Percentiles rank a stretch among this genome's conserved stretches.
Conservation (phyloP, 2,113 vertebrate genomes). For the Penelope pileata region DNA sequence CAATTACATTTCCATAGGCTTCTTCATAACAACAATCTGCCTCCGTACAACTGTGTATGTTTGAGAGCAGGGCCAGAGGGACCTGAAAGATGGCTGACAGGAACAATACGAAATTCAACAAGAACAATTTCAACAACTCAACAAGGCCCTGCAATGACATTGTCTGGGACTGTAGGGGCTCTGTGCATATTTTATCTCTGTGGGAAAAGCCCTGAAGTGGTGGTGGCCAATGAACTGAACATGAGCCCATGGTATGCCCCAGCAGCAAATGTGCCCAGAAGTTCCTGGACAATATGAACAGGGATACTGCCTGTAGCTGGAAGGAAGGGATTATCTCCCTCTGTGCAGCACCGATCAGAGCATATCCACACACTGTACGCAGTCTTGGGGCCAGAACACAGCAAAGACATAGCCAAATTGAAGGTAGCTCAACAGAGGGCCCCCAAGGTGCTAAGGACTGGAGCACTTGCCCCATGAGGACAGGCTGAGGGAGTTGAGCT, state of each 20-base stretch:
- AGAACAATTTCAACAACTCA: neutral
- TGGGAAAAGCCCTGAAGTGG: rapidly evolving
- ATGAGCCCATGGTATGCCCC: rapidly evolving
- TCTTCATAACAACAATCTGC: neutral
- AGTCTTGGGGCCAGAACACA: neutral
- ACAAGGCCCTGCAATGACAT: rapidly evolving
- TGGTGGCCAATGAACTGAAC: neutral
- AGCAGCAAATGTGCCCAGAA: neutral
- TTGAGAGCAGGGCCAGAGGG: neutral
- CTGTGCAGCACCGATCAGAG: neutral
- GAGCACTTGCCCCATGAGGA: neutral
- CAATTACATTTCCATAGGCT: neutral
- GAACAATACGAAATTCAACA: neutral
- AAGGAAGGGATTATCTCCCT: neutral
- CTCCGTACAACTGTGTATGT: neutral
- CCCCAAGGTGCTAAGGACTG: rapidly evolving
- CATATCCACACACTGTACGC: rapidly evolving
- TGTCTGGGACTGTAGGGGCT: neutral
- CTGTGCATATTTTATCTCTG: neutral
- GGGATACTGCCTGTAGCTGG: rapidly evolving
- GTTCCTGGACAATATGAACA: neutral
- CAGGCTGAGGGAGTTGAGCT: neutral
- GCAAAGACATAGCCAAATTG: neutral
- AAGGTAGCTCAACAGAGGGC: rapidly evolving
- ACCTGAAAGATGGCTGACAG: neutral